Base-by-base conservation (phyloP, 2,888 invertebrate genomes). In the Acholoe squamosa region DNA sequence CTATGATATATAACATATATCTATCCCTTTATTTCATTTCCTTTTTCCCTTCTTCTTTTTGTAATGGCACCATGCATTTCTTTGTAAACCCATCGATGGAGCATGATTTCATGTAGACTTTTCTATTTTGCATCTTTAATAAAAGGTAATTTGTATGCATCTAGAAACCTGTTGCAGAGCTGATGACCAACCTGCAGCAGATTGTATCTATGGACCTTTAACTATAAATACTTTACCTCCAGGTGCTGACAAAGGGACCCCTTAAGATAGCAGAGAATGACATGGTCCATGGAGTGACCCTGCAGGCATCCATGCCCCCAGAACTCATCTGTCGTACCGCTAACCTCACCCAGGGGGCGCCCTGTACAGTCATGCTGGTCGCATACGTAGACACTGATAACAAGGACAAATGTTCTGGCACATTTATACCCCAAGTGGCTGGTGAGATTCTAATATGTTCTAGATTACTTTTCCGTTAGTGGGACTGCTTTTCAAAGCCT, bases 271-370 rank as follows among this genome's bases (percentile, higher is more conserved):
- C n/a, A 5, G 89, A 89, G 25, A 76, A 76, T 19, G 76, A n/a
- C 22, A 10, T 1, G 5, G 22, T 43, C 0, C 76, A 28, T 14
- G 25, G 31, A n/a, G 51, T 89, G 0, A 25, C n/a, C 28, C n/a
- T 89, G 51, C 25, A 28, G 31, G 89, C 89, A 0, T 25, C 89
- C 51, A 89, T 89, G 89, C 89, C 89, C 52, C 89, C 89, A 16
- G 89, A 22, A 0, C 33, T 89, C n/a, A 51, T 89, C 71, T 89
- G 89, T 51, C 34, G 51, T 25, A 34, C 84, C n/a, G 84, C 84
- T 22, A 51, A 84, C 51, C 43, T 84, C 16, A 84, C 84, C n/a
- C 33, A 84, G 19, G 25, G 22, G 33, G 51, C 43, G 52, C 16
- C 34, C 54, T 88, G 88, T 22, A 31, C 88, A 22, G 14, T 88